These are phyloP conservation scores for Cyprinella venusta DNA, from an alignment of 2,797 vertebrate genomes.

Conservation along the genomic window DNA sequence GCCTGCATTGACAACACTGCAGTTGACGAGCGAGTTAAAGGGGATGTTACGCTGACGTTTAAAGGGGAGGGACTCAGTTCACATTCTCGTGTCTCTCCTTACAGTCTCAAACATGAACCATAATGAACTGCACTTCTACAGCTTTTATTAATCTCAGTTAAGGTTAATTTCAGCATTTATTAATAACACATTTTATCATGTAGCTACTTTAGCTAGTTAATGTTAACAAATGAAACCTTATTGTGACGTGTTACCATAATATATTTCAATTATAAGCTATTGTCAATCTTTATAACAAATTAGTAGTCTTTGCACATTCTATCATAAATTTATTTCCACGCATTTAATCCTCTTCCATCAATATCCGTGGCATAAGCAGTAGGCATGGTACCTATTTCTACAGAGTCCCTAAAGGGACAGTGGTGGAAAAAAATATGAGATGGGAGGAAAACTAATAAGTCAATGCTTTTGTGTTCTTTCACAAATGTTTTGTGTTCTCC, in stretches of 20 bases:
- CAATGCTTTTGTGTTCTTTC: neutral
- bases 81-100: neutral
- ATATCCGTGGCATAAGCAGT: neutral
- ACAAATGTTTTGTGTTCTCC: neutral
- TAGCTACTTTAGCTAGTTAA: too few species aligned
- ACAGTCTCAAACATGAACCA: too few species aligned
- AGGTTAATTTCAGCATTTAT: too few species aligned
- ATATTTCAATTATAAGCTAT: neutral
- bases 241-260: too few species aligned
- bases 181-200: too few species aligned
- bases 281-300: neutral
- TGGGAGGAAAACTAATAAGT: neutral
- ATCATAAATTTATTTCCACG: neutral
- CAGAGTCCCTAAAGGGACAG: neutral
- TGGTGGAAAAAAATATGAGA: neutral
- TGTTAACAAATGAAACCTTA: too few species aligned
- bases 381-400: too few species aligned
- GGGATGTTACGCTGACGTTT: constrained; percentile 58
- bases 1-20: constrained; percentile 63
- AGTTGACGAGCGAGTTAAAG: constrained; percentile 55
- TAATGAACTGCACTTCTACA: too few species aligned
- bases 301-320: neutral
- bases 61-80: constrained; percentile 66
- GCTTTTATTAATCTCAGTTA: too few species aligned
- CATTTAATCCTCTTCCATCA: neutral